Evolutionary conservation across 1,140 invertebrate genomes (phyloP).

Genomic region (Goniozus legneri): DNA sequence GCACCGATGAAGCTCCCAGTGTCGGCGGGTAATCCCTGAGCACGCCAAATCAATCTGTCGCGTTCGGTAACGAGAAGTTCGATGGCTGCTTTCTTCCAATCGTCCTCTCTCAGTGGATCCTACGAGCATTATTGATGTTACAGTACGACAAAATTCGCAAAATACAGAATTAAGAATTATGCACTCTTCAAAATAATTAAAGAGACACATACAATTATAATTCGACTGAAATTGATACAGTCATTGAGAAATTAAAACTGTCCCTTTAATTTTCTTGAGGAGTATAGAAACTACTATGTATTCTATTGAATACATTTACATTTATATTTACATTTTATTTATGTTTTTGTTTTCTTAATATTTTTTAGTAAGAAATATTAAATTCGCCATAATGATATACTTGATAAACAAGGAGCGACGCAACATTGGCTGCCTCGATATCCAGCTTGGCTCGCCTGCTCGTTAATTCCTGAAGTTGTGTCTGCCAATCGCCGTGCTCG

Average conservation of each 20-base stretch:
- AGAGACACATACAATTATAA: too few relatives aligned
- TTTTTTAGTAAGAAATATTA: not conserved
- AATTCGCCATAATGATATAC: constrained; percentile 8
- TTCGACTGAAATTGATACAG: too few relatives aligned
- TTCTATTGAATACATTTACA: too few relatives aligned
- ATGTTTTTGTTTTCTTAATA: not conserved
- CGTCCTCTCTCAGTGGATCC: constrained; percentile 35
- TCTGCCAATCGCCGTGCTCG: constrained; percentile 87
- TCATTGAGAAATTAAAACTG: too few relatives aligned
- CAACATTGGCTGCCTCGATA: constrained; percentile 41
- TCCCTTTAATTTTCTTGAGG: too few relatives aligned
- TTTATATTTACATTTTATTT: not conserved
- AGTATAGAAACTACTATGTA: too few relatives aligned
- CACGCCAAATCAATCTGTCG: constrained; percentile 82
- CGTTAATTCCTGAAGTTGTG: constrained; percentile 62
- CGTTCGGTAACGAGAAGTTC: constrained; percentile 59
- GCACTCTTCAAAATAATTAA: too few relatives aligned
- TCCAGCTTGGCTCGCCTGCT: constrained; percentile 43
- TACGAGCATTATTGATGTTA: constrained; percentile 9
- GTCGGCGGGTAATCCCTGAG: constrained; percentile 71
- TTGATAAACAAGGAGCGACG: constrained; percentile 42
- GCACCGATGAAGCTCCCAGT: constrained; percentile 45
- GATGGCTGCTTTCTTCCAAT: constrained; percentile 32
- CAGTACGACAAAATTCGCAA: too few relatives aligned
- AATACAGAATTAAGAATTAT: too few relatives aligned